phyloP scores from a whole-genome alignment of 2,113 vertebrate species.

The Cottus gobio region DNA sequence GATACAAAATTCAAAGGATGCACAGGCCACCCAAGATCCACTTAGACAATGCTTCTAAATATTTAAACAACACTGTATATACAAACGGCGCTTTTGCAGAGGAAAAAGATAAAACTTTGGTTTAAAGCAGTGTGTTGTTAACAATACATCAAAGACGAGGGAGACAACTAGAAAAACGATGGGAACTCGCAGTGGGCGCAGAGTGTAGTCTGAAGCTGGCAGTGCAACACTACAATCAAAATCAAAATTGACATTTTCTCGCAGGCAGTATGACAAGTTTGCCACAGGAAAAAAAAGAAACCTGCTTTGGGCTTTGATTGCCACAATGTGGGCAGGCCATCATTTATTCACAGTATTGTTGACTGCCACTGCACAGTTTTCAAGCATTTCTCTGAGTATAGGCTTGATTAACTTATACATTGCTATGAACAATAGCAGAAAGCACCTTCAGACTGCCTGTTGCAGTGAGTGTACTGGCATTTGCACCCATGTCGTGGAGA shows the following conservation, averaged over 20 bases:
- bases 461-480: not conserved
- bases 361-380: not conserved
- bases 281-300: not conserved
- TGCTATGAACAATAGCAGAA: not conserved
- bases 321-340: constrained; percentile 6
- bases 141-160: constrained; percentile 62
- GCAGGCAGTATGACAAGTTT: constrained; percentile 45
- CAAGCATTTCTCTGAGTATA: not conserved
- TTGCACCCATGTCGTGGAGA: constrained; percentile 29
- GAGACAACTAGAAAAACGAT: constrained; percentile 42
- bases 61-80: constrained; percentile 57
- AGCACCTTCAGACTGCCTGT: too few relatives aligned
- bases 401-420: not conserved
- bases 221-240: constrained; percentile 20
- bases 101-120: constrained; percentile 48
- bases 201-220: constrained; percentile 40
- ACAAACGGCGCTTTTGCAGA: constrained; percentile 53
- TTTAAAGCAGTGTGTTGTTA: constrained; percentile 51
- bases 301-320: constrained; percentile 38
- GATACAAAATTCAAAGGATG: constrained; percentile 15
- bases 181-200: constrained; percentile 35
- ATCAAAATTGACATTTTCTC: constrained; percentile 41
- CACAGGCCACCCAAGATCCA: constrained; percentile 53
- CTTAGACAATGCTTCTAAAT: constrained; percentile 60
- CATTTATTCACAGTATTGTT: constrained; percentile 3